Conservation (phyloP, 2,797 vertebrate species). For the Helarctos malayanus region DNA sequence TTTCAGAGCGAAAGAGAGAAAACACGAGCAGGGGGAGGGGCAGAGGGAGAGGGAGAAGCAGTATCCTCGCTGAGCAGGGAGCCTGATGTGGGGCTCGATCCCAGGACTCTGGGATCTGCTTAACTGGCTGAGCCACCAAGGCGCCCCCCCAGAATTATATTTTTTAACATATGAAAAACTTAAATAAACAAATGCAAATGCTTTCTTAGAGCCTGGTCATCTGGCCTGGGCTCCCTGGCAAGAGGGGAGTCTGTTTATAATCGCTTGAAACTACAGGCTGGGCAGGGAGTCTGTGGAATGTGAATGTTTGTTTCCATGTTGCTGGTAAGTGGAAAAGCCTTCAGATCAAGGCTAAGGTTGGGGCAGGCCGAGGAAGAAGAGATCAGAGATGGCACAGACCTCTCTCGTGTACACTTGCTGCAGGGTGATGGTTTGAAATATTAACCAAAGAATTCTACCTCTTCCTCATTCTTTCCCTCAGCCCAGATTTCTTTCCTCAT, state of each 20-base stretch:
- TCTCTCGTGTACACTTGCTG: neutral
- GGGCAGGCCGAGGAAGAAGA: neutral
- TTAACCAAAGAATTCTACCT: neutral
- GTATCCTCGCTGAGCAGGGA: neutral
- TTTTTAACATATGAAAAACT: neutral
- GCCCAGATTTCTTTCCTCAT: neutral
- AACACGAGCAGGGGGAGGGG: neutral
- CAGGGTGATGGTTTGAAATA: neutral
- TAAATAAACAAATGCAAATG: neutral
- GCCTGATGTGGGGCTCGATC: too few relatives aligned
- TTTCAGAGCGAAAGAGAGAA: neutral
- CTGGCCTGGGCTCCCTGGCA: neutral
- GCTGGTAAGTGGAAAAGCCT: neutral
- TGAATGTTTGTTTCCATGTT: neutral
- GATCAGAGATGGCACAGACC: neutral
- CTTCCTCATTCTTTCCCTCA: neutral
- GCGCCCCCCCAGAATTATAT: neutral
- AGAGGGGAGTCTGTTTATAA: neutral
- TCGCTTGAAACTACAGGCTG: neutral
- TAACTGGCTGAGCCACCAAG: neutral
- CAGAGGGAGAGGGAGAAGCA: neutral
- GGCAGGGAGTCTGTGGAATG: neutral
- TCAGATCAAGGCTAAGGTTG: neutral
- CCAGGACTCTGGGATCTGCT: neutral
- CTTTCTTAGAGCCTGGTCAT: neutral